Percentiles rank a stretch among this genome's conserved stretches.
phyloP scores from a whole-genome alignment of 2,888 invertebrate genomes.

The Hedya salicella region DNA sequence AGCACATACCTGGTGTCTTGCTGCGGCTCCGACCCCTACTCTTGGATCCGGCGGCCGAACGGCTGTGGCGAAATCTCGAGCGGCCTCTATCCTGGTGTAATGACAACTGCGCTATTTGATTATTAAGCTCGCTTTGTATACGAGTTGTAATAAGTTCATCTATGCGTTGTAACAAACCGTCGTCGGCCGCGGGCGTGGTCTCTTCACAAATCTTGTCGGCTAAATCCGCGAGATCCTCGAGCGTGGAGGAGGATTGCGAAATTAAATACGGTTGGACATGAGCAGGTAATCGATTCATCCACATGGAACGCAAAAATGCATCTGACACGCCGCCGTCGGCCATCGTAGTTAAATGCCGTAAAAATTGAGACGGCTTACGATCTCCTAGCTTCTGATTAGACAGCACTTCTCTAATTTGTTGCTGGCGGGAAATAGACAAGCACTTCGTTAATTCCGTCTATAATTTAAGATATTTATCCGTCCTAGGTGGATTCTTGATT shows the following conservation, averaged over 20 bases:
- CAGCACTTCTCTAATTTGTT: slow-evolving; percentile 7
- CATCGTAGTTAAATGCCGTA: background rate
- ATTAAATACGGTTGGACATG: slow-evolving; percentile 7
- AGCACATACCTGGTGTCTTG: no score
- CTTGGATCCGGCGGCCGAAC: no score
- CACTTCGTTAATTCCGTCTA: no score
- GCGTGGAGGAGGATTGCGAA: background rate
- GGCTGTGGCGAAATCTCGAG: no score
- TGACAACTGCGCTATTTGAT: no score
- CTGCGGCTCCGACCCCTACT: no score
- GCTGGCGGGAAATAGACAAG: slow-evolving; percentile 19
- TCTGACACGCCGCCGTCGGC: background rate
- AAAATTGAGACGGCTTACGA: slow-evolving; percentile 17
- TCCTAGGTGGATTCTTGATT: slow-evolving; percentile 44
- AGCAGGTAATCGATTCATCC: slow-evolving; percentile 1
- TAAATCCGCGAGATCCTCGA: background rate
- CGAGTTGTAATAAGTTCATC: no score
- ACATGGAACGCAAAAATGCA: slow-evolving; percentile 7
- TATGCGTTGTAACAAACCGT: no score
- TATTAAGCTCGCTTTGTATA: no score
- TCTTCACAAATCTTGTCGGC: slow-evolving; percentile 10
- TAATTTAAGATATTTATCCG: no score
- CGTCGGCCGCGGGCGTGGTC: background rate
- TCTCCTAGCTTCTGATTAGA: slow-evolving; percentile 22
- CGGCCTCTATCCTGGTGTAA: no score